Conservation (phyloP, 2,113 vertebrate species). For the Ophthalmolycus amberensis region DNA sequence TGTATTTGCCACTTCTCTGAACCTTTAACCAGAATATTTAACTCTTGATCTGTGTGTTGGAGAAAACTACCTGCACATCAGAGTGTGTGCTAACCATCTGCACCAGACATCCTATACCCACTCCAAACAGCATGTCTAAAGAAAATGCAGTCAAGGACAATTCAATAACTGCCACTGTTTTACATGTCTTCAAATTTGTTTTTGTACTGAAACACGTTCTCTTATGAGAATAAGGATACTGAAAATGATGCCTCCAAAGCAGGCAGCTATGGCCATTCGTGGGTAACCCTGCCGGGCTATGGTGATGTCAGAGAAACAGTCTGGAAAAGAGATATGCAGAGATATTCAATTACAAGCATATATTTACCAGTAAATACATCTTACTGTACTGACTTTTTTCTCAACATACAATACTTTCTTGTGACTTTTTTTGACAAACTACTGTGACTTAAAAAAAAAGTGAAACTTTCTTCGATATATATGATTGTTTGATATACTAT, state of each 20-base stretch:
- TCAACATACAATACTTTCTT: not conserved
- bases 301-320: slow-evolving; percentile 94
- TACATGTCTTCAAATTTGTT: not conserved
- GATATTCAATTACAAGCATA: not conserved
- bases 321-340: slow-evolving; percentile 73
- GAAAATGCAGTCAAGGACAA: slow-evolving; percentile 72
- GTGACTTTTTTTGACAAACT: not conserved
- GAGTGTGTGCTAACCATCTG: slow-evolving; percentile 83
- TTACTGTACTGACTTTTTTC: not conserved
- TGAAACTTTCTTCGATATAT: no score
- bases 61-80: slow-evolving; percentile 85
- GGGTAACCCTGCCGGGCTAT: slow-evolving; percentile 95
- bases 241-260: slow-evolving; percentile 98
- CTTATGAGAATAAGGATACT: slow-evolving; percentile 90
- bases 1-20: not conserved
- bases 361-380: not conserved
- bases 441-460: not conserved
- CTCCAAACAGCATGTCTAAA: slow-evolving; percentile 93
- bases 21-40: not conserved
- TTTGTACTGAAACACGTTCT: not conserved
- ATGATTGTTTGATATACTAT: no score
- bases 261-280: slow-evolving; percentile 96
- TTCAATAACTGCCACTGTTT: not conserved
- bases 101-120: slow-evolving; percentile 91
- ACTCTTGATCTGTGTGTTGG: not conserved